These are phyloP conservation scores for Phyto melanocephala DNA, from an alignment of 2,888 invertebrate genomes.

Conservation along the genomic window DNA sequence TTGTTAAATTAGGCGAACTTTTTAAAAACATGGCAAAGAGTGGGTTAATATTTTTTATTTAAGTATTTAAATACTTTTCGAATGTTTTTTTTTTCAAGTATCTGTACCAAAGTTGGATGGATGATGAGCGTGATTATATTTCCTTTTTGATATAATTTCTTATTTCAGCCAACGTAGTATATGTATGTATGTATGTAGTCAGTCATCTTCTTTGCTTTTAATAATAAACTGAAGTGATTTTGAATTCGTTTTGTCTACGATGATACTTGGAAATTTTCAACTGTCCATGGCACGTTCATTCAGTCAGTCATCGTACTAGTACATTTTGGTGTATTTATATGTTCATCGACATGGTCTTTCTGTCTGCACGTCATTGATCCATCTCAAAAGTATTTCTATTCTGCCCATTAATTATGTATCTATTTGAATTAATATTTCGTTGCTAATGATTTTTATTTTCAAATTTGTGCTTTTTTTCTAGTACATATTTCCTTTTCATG, in stretches of 20 bases:
- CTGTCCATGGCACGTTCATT: constrained; percentile 6
- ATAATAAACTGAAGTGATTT: constrained; percentile 51
- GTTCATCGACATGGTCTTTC: too few species aligned
- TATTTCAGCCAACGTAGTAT: background rate
- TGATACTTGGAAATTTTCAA: constrained; percentile 22
- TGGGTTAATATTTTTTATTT: constrained; percentile 20
- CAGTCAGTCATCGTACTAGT: background rate
- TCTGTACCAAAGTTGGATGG: constrained; percentile 9
- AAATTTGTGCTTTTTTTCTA: background rate
- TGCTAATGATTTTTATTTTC: constrained; percentile 26
- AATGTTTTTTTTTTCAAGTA: constrained; percentile 16
- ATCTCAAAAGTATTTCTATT: background rate
- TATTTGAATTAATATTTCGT: constrained; percentile 18
- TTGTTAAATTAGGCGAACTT: too few species aligned
- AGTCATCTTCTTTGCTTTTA: constrained; percentile 16
- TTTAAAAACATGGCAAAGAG: background rate
- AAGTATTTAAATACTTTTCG: constrained; percentile 34
- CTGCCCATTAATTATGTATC: constrained; percentile 13
- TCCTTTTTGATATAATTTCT: constrained; percentile 28
- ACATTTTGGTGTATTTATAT: too few species aligned
- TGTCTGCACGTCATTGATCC: background rate
- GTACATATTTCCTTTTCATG: constrained; percentile 12
- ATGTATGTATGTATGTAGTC: too few species aligned
- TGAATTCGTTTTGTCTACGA: constrained; percentile 18
- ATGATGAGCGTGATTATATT: constrained; percentile 42